Evolutionary conservation across 2,113 vertebrate genomes (phyloP).

Genomic region (Onychostruthus taczanowskii): DNA sequence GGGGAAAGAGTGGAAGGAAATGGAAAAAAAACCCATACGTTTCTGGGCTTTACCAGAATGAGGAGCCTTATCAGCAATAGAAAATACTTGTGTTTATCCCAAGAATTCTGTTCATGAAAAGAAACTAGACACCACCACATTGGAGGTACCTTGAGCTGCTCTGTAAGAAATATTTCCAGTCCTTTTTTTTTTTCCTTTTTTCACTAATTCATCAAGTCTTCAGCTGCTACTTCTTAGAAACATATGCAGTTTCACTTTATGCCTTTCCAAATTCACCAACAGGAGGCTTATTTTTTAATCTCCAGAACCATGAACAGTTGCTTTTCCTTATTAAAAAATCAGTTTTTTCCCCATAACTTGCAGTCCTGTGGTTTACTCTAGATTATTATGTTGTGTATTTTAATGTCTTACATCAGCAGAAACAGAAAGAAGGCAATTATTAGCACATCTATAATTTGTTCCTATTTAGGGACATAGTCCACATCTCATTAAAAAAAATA

Average conservation of each 20-base stretch:
- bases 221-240: neutral
- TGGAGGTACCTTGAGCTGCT: neutral
- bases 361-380: neutral
- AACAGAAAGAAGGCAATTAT: neutral
- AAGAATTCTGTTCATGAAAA: neutral
- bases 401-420: neutral
- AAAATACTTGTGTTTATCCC: neutral
- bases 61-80: neutral
- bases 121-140: rapidly evolving
- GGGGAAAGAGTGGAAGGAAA: neutral
- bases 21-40: rapidly evolving
- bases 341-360: neutral
- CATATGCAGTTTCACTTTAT: neutral
- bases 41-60: neutral
- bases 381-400: neutral
- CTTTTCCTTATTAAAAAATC: neutral
- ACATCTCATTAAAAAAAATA: neutral
- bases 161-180: neutral
- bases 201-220: neutral
- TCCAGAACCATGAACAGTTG: neutral
- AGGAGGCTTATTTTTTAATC: neutral
- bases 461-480: neutral
- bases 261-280: neutral
- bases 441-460: neutral
- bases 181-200: no score